A percentile compares a stretch with the other conserved stretches of the same genome.
phyloP scores from a whole-genome alignment of 1,140 invertebrate genomes.

The Thaumatotibia leucotreta region DNA sequence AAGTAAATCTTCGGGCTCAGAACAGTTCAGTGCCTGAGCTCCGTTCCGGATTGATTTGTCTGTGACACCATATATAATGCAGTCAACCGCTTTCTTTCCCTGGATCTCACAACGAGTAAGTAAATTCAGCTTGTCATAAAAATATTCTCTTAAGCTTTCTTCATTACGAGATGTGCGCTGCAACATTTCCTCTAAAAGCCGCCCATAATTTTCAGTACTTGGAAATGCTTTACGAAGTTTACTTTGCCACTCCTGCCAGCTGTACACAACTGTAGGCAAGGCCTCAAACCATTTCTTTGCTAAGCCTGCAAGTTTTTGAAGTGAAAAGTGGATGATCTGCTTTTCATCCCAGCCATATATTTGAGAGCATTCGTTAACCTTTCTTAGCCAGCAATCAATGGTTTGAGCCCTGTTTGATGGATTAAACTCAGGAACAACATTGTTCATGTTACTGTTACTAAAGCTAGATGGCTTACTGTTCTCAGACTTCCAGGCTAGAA shows the following conservation, averaged over 20 bases:
- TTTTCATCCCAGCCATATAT: constrained; percentile 15
- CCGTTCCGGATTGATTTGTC: background rate
- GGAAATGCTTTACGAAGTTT: constrained; percentile 23
- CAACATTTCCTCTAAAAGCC: constrained; percentile 13
- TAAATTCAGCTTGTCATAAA: constrained; percentile 15
- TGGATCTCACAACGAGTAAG: constrained; percentile 9
- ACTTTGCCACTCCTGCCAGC: constrained; percentile 24
- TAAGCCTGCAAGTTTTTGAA: constrained; percentile 12
- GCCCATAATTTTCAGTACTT: constrained; percentile 13
- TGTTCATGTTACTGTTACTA: constrained; percentile 2
- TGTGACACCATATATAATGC: constrained; percentile 6
- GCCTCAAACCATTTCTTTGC: constrained; percentile 19
- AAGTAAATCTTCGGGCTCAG: constrained; percentile 17
- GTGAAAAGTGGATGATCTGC: constrained; percentile 11
- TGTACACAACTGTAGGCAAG: constrained; percentile 19
- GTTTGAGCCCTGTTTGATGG: background rate
- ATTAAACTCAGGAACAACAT: constrained; percentile 7
- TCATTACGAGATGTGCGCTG: background rate
- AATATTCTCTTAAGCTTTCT: constrained; percentile 12
- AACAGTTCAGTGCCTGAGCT: background rate
- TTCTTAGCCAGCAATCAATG: constrained; percentile 7
- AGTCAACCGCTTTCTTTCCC: constrained; percentile 15
- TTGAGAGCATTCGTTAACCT: constrained; percentile 10
- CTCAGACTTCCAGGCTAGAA: background rate
- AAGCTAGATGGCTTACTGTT: background rate